Evolutionary conservation across 2,797 vertebrate species (phyloP).

Genomic region (Nyctalus aviator): DNA sequence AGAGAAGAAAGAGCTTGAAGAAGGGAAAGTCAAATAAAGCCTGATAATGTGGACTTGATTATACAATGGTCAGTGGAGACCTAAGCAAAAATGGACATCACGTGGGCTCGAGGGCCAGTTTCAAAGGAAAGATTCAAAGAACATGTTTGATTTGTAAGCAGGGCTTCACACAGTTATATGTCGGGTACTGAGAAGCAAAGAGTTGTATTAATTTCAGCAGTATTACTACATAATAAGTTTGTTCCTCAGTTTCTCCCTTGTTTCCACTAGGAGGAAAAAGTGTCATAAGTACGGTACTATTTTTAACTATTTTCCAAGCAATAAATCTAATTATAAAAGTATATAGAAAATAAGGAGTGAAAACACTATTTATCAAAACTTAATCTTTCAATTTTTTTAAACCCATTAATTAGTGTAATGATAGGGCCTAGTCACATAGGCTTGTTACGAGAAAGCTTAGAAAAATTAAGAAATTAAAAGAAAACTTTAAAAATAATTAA

Average conservation of each 20-base stretch:
- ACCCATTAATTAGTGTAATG: not conserved
- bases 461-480: not conserved
- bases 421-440: not conserved
- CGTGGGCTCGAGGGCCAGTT: not conserved
- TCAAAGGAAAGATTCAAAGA: not conserved
- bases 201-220: not conserved
- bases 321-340: not conserved
- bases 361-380: not conserved
- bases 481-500: not conserved
- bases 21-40: not conserved
- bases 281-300: not conserved
- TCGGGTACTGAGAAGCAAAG: not conserved
- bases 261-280: not conserved
- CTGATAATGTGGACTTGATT: not conserved
- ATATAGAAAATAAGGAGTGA: not conserved
- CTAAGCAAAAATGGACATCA: not conserved
- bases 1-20: not conserved
- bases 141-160: not conserved
- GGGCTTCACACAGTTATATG: not conserved
- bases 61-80: not conserved
- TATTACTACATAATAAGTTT: not conserved
- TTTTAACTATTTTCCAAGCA: not conserved
- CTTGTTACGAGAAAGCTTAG: not conserved
- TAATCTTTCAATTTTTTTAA: not conserved
- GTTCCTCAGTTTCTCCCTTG: not conserved